Evolutionary conservation across 2,113 vertebrate genomes (phyloP), one percentile per base, ranked within the genome.

Genomic region (Dolichotis patagonum): DNA sequence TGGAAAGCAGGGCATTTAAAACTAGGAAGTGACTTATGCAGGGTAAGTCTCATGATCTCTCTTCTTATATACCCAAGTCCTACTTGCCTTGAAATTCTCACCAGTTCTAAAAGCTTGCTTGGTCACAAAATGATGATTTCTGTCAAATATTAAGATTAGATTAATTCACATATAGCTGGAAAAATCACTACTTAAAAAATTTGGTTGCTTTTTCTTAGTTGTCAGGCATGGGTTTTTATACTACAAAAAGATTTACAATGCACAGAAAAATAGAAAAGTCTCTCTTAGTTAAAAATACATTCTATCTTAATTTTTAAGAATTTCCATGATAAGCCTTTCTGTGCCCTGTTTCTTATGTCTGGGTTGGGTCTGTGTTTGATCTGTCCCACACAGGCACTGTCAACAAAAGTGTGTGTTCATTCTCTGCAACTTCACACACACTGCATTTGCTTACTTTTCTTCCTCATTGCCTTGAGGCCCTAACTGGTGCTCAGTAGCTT

Each of bases 401-500:
- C 82, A 69, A 90, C 52, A 73, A 60, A 52, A 77, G 35, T 8
- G 1, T 86, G 5, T 67, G 1, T 73, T 17, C 88, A 71, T 62
- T 71, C 22, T 46, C 69, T 0, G 0, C 49, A 67, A 35, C 32
- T 77, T 80, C 28, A 83, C 73, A 58, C 75, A 67, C 81, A 80
- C 83, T 60, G 41, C 65, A 97, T 95, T 85, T 97, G 75, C 81
- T 96, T 97, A 83, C n/a, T 78, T 67, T 85, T 90, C 90, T 83
- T 75, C 71, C 95, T 87, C 69, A 63, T 63, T 90, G 75, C 54
- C 69, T 56, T 56, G 88, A 78, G 73, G 71, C 58, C 63, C 22
- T 93, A 63, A 38, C 43, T 60, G 54, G 63, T 17, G 0, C 65
- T 90, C 11, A 90, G 77, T 28, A 82, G 58, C 85, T 56, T 95